Evolutionary conservation across 2,888 invertebrate species (phyloP).

Genomic region (Drosophila phalerata): DNA sequence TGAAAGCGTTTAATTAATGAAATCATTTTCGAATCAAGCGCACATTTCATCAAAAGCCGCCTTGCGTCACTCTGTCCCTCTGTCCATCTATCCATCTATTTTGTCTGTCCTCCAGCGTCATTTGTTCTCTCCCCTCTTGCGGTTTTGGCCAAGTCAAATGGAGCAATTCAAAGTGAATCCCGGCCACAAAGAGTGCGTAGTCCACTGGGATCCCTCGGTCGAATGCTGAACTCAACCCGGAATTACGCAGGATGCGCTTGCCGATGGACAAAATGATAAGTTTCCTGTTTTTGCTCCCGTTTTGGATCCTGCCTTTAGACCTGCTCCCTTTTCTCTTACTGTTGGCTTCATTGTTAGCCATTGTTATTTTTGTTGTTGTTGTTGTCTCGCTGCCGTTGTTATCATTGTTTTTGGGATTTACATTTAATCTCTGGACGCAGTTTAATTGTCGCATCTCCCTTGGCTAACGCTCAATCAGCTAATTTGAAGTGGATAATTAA

Average conservation of each 20-base stretch:
- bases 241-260: constrained; percentile 36
- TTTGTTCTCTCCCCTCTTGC: constrained; percentile 20
- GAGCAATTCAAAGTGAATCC: constrained; percentile 37
- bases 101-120: constrained; percentile 1
- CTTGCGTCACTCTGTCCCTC: constrained; percentile 5
- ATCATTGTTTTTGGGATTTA: constrained; percentile 44
- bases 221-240: constrained; percentile 2
- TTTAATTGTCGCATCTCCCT: constrained; percentile 37
- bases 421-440: constrained; percentile 47
- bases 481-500: constrained; percentile 49
- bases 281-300: constrained; percentile 34
- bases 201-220: background rate
- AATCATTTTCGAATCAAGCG: constrained; percentile 62
- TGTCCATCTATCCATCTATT: background rate
- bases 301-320: background rate
- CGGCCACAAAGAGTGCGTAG: constrained; percentile 30
- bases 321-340: background rate
- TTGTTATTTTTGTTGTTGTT: constrained; percentile 15
- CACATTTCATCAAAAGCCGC: constrained; percentile 48
- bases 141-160: constrained; percentile 34
- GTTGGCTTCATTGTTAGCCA: constrained; percentile 48
- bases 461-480: constrained; percentile 8
- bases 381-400: constrained; percentile 5
- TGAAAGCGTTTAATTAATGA: constrained; percentile 52
- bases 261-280: constrained; percentile 45